phyloP scores from a whole-genome alignment of 2,797 vertebrate species.

The Carapus acus region DNA sequence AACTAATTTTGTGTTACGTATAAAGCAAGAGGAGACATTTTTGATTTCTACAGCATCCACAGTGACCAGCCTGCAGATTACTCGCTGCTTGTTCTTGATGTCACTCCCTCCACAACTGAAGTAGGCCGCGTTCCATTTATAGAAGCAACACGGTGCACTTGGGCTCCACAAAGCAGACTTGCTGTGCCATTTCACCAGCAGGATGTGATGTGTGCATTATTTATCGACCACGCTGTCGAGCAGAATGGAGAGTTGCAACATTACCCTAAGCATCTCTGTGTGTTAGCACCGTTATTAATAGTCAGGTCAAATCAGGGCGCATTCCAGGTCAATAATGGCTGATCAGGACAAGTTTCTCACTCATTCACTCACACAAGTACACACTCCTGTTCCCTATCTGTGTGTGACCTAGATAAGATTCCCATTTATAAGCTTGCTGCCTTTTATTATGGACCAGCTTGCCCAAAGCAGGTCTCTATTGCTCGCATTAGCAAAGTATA shows the following conservation, averaged over 20 bases:
- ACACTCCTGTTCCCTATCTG: conserved; percentile 37
- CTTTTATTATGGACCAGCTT: conserved; percentile 68
- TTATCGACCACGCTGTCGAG: conserved; percentile 12
- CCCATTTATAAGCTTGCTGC: conserved; percentile 62
- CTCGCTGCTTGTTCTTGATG: conserved; percentile 18
- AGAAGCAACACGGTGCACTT: conserved; percentile 6
- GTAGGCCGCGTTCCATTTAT: conserved; percentile 35
- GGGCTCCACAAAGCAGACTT: conserved; percentile 7
- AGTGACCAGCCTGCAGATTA: background rate
- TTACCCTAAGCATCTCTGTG: background rate
- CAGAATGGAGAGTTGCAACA: background rate
- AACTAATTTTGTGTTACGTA: too few relatives aligned
- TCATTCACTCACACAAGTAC: background rate
- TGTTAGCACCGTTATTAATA: conserved; percentile 33
- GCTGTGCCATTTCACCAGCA: conserved; percentile 5
- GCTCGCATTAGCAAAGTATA: conserved; percentile 21
- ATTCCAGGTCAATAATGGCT: conserved; percentile 53
- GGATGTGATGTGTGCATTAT: conserved; percentile 26
- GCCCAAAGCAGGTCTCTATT: conserved; percentile 27
- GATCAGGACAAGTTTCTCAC: conserved; percentile 48
- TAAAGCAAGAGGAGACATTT: background rate
- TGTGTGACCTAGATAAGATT: conserved; percentile 73
- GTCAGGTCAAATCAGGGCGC: conserved; percentile 48
- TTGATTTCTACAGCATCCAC: background rate
- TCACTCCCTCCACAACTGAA: conserved; percentile 20